Percentiles rank a stretch among this genome's conserved stretches.
phyloP scores from a whole-genome alignment of 2,113 vertebrate species.

The Protomyctophum bolini region DNA sequence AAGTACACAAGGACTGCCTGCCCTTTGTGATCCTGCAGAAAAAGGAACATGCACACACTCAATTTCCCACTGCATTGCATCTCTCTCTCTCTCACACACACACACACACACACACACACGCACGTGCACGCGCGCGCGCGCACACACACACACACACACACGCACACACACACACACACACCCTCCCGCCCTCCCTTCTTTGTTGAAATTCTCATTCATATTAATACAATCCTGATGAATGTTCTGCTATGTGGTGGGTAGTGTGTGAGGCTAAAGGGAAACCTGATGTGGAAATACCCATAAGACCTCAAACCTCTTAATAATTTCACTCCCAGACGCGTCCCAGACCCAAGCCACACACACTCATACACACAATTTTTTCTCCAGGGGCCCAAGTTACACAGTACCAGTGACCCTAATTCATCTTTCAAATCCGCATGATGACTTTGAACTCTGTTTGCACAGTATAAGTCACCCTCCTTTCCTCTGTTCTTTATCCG shows the following conservation, averaged over 20 bases:
- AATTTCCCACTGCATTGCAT: neutral
- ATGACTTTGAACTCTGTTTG: conserved; percentile 67
- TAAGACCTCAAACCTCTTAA: conserved; percentile 49
- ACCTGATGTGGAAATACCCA: conserved; percentile 60
- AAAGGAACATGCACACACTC: conserved; percentile 18
- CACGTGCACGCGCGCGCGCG: too few relatives aligned
- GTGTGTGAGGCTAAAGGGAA: conserved; percentile 45
- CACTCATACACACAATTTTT: conserved; percentile 13
- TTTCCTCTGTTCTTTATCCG: conserved; percentile 38
- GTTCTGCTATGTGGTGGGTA: conserved; percentile 47
- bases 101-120: too few relatives aligned
- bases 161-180: too few relatives aligned
- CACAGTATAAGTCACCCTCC: conserved; percentile 27
- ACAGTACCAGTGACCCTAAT: conserved; percentile 56
- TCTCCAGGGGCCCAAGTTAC: conserved; percentile 37
- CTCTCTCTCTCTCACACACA: neutral
- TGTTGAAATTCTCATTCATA: conserved; percentile 58
- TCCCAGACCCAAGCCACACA: conserved; percentile 16
- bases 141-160: too few relatives aligned
- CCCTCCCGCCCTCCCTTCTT: neutral
- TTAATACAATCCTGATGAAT: conserved; percentile 46
- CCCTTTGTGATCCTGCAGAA: conserved; percentile 44
- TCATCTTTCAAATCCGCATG: conserved; percentile 57
- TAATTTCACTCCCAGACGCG: conserved; percentile 48
- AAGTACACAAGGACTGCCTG: conserved; percentile 48